A percentile compares a stretch with the other conserved stretches of the same genome.
Conservation (phyloP, 2,797 vertebrate genomes). For the Notamacropus eugenii region DNA sequence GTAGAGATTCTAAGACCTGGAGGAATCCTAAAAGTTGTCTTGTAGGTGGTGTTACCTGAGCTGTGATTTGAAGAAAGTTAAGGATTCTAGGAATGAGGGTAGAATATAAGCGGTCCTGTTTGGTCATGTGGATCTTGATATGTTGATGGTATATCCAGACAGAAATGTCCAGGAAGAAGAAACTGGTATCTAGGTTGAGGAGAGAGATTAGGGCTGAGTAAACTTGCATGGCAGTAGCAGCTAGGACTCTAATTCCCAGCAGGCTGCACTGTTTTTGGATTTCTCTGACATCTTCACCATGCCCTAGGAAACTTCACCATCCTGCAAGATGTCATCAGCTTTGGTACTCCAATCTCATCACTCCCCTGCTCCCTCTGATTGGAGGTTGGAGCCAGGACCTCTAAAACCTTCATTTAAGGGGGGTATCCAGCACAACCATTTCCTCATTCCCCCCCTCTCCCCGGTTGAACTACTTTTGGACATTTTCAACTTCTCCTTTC, state of each 20-base stretch:
- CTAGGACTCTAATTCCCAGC: neutral
- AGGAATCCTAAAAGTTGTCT: neutral
- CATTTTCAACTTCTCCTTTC: neutral
- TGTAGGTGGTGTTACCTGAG: neutral
- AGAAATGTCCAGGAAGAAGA: neutral
- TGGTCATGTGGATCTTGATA: neutral
- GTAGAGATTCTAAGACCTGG: neutral
- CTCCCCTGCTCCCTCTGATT: neutral
- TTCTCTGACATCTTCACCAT: neutral
- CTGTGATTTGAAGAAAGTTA: neutral
- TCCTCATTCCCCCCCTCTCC: neutral
- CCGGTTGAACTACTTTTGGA: neutral
- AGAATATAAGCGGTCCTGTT: neutral
- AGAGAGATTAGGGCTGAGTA: neutral
- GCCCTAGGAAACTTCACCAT: neutral
- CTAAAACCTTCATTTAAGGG: neutral
- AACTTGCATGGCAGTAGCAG: neutral
- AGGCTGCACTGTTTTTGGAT: neutral
- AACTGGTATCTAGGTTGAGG: neutral
- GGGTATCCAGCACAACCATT: neutral
- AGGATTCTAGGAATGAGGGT: neutral
- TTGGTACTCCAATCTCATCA: neutral
- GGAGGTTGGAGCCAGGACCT: neutral
- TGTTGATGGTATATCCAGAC: neutral
- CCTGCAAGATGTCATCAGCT: neutral